Conservation (phyloP, 2,888 invertebrate genomes). For the Calephelis perditalis region DNA sequence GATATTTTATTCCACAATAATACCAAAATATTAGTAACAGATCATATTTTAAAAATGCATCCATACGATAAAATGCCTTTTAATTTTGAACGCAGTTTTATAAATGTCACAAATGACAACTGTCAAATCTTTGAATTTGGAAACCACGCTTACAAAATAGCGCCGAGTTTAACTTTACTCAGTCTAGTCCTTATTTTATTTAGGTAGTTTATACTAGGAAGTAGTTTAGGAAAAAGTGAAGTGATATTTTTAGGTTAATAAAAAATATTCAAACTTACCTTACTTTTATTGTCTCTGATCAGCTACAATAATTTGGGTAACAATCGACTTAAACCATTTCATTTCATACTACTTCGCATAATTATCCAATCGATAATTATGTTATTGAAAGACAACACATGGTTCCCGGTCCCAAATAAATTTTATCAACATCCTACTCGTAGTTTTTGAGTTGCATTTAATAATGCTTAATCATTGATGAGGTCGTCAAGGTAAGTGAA, state of each 20-base stretch:
- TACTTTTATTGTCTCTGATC: too few species aligned
- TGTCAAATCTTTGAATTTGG: constrained; percentile 41
- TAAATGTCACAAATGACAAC: constrained; percentile 38
- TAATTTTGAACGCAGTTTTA: constrained; percentile 54
- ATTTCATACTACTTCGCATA: too few species aligned
- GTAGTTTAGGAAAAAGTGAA: constrained; percentile 19
- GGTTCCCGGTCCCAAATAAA: too few species aligned
- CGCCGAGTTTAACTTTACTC: constrained; percentile 39
- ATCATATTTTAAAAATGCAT: constrained; percentile 44
- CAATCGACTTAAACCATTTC: too few species aligned
- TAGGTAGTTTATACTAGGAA: constrained; percentile 21
- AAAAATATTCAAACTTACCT: not conserved
- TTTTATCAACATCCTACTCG: too few species aligned
- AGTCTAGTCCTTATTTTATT: constrained; percentile 45
- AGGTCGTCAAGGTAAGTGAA: too few species aligned
- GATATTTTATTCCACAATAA: constrained; percentile 83
- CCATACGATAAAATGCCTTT: constrained; percentile 56
- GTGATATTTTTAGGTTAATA: constrained; percentile 5
- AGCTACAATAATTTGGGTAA: constrained; percentile 17
- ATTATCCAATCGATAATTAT: too few species aligned
- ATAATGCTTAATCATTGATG: too few species aligned
- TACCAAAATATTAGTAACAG: constrained; percentile 55
- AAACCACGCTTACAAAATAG: constrained; percentile 37
- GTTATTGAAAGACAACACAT: too few species aligned
- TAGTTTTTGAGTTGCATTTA: too few species aligned